These are phyloP conservation scores for Sclerurus mexicanus DNA, from an alignment of 2,113 vertebrate genomes.

Conservation along the genomic window DNA sequence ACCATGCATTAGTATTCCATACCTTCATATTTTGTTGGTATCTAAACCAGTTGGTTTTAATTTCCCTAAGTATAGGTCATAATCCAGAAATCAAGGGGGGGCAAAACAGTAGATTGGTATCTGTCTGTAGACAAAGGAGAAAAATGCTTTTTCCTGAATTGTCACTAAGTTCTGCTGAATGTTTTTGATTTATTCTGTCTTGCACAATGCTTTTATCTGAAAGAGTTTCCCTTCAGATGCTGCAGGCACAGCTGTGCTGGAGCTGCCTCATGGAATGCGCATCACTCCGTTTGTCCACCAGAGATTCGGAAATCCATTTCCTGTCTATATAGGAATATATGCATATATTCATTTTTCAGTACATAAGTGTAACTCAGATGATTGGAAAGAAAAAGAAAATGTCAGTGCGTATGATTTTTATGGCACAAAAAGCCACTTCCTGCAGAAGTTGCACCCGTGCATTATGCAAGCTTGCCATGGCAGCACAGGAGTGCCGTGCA, in stretches of 20 bases:
- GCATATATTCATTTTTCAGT: background rate
- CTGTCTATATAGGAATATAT: background rate
- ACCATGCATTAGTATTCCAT: background rate
- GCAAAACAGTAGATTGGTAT: background rate
- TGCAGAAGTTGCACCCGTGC: background rate
- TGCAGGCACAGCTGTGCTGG: background rate
- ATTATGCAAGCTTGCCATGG: background rate
- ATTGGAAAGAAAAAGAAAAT: background rate
- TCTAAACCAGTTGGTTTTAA: background rate
- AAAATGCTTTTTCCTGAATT: background rate
- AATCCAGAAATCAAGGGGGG: background rate
- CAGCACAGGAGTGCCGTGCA: background rate
- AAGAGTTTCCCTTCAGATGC: background rate
- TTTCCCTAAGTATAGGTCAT: background rate
- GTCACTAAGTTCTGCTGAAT: background rate
- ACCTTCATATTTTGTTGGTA: background rate
- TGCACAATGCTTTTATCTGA: background rate
- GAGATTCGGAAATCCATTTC: background rate
- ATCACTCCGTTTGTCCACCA: background rate
- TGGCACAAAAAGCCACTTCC: background rate
- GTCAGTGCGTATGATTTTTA: background rate
- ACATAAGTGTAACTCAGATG: background rate
- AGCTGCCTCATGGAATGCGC: background rate
- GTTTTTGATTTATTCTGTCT: background rate
- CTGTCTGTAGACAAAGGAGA: background rate